Evolutionary conservation across 2,888 invertebrate species (phyloP), one percentile per base, ranked within the genome.

Genomic region (Drosophila recens): DNA sequence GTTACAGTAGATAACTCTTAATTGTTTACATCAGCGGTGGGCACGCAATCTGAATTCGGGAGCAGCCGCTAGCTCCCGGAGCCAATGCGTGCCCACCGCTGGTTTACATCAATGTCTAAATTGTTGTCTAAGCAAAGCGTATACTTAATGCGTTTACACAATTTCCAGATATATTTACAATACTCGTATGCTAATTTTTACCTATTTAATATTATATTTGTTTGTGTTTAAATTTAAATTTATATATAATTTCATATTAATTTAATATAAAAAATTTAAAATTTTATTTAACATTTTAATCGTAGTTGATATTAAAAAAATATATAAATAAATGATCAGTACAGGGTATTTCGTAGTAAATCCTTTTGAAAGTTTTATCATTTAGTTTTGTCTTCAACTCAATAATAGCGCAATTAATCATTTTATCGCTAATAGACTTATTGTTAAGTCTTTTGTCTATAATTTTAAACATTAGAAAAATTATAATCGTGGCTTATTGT

Each of bases 341-440:
- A 10, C 34, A 43, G 62, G 45, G 45, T 62, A 62, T 38, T 20
- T n/a, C 0, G 4, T 4, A 46, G 17, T 43, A 15, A 0, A 15
- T 6, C 10, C 1, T 0, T 2, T 2, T 15, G 3, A 23, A 3
- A n/a, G 27, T 23, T 23, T 23, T 4, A 15, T 2, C 11, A 13
- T 57, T 45, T 1, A 5, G 11, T 2, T 13, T 36, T 36, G 43
- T 27, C 61, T 57, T 46, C 6, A 17, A 3, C 33, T 40, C 53
- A 17, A 27, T 30, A 11, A 15, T 34, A 34, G 23, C 6, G 27
- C 15, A 36, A 36, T 36, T 62, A 27, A 62, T 54, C 30, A 61
- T 23, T 61, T 52, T 34, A 15, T 20, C 27, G 23, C 15, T 58
- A 49, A 49, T 52, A 36, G 51, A 51, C 4, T 20, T 9, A 51